Evolutionary conservation across 1,140 invertebrate species (phyloP).

Genomic region (Tetraneura akinire): DNA sequence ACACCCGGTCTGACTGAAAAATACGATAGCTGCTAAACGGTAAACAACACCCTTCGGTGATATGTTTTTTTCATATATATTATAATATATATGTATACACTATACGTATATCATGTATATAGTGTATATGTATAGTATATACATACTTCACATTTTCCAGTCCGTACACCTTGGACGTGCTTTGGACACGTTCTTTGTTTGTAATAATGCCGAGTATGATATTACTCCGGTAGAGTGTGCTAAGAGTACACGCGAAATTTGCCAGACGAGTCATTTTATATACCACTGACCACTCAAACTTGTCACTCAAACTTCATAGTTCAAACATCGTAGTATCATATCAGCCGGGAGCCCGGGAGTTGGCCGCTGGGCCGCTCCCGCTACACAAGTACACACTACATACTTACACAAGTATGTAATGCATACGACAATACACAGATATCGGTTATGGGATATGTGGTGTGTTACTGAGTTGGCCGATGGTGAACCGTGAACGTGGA

Average conservation of each 20-base stretch:
- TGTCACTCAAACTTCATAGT: too few relatives aligned
- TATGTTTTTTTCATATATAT: conserved; percentile 49
- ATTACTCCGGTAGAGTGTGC: conserved; percentile 35
- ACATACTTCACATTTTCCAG: conserved; percentile 47
- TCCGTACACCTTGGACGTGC: conserved; percentile 49
- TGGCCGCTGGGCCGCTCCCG: neutral
- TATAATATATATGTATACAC: too few relatives aligned
- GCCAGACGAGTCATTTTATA: neutral
- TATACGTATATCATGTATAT: too few relatives aligned
- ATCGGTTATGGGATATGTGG: too few relatives aligned
- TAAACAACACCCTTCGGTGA: conserved; percentile 52
- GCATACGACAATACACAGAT: too few relatives aligned
- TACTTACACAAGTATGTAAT: too few relatives aligned
- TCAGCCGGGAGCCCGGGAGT: neutral
- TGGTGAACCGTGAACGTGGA: too few relatives aligned
- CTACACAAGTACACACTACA: too few relatives aligned
- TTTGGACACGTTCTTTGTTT: conserved; percentile 50
- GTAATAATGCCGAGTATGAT: neutral
- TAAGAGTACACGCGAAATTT: neutral
- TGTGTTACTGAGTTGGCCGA: too few relatives aligned
- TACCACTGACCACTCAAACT: too few relatives aligned
- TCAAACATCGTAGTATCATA: too few relatives aligned
- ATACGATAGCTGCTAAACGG: conserved; percentile 44
- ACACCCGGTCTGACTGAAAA: conserved; percentile 37
- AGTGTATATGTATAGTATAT: too few relatives aligned